Base-by-base conservation (phyloP, 2,888 invertebrate genomes). In the Exephanes ischioxanthus region DNA sequence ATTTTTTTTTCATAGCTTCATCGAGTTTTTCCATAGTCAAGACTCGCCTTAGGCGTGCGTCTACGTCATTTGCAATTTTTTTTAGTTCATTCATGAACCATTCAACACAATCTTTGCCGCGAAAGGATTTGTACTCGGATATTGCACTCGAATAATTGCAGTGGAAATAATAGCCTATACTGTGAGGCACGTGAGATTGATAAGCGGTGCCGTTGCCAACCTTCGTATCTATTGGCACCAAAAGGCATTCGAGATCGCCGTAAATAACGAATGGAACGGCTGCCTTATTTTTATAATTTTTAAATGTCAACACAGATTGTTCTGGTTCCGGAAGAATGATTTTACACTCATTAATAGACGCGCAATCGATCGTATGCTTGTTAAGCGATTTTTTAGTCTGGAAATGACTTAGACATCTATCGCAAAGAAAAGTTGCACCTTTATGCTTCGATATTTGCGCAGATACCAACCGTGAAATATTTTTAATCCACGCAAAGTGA, bases 401-500 rank as follows among this genome's bases (percentile, higher is more conserved):
- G 41, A 83, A 79, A 51, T 71, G 37, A 11, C 16, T 19, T 37
- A 82, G 51, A 19, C 82, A 82, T 58, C 53, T 55, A 48, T 80
- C 82, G n/a, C 77, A 82, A 22, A 82, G 51, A 30, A 58, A 82
- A n/a, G 51, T 51, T 6, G 9, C 16, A 14, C 7, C 5, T 7
- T 61, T 22, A 53, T 63, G 58, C 16, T 70, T 48, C 0, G 76
- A 63, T 7, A 70, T 41, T 77, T 82, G 76, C 11, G 22, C 14
- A 3, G n/a, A 58, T 4, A 71, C 16, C 30, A 71, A 71, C 7
- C 71, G 71, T 1, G 48, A 71, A 9, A 80, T 19, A 71, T 80
- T 80, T 61, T 14, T n/a, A 7, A 80, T 80, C 58, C 58, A 80
- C 2, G 58, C 71, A 61, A 58, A 80, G 19, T 80, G 71, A 71